A percentile compares a stretch with the other conserved stretches of the same genome.
Conservation (phyloP, 2,113 vertebrate genomes). For the Nicator chloris region DNA sequence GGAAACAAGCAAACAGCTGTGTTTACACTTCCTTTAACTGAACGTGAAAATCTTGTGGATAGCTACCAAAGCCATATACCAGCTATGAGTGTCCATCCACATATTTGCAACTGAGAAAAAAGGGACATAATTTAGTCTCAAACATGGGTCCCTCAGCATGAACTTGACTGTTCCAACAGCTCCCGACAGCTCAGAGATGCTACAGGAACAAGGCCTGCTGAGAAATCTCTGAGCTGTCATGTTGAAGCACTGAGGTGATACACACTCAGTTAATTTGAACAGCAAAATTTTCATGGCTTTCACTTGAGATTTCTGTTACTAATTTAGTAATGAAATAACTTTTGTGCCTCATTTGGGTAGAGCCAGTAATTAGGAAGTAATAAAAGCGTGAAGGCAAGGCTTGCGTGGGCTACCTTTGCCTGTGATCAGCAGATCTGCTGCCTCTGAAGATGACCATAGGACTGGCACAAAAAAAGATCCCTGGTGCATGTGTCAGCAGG, state of each 20-base stretch:
- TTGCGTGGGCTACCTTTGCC: not conserved
- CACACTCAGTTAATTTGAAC: not conserved
- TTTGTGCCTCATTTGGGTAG: not conserved
- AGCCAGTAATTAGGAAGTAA: not conserved
- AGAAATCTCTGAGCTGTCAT: not conserved
- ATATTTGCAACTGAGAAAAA: not conserved
- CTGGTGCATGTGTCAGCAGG: not conserved
- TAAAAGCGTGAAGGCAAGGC: not conserved
- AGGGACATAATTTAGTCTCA: not conserved
- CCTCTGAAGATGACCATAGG: not conserved
- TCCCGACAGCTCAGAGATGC: not conserved
- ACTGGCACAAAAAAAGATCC: not conserved
- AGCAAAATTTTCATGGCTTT: not conserved
- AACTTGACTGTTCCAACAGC: not conserved
- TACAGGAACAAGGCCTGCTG: not conserved
- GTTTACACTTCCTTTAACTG: not conserved
- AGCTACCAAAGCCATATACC: not conserved
- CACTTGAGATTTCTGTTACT: not conserved
- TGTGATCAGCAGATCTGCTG: not conserved
- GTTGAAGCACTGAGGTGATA: not conserved
- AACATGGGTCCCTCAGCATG: not conserved
- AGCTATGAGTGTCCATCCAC: not conserved
- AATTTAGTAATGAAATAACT: not conserved
- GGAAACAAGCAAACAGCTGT: not conserved
- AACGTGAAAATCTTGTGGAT: not conserved